Evolutionary conservation across 2,888 invertebrate species (phyloP).

Genomic region (Rhopalosiphum nymphaeae): DNA sequence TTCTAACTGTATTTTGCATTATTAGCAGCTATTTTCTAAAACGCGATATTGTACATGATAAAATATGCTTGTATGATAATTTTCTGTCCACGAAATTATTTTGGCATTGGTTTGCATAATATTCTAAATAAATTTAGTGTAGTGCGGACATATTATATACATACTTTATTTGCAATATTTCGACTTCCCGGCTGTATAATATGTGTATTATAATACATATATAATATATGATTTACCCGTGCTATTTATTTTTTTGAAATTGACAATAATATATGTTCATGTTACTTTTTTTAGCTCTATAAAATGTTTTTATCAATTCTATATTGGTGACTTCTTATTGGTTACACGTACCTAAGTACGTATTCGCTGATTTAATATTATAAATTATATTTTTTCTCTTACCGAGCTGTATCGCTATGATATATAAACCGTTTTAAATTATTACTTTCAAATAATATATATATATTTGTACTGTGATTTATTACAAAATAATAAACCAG

Average conservation of each 20-base stretch:
- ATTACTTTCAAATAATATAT: constrained; percentile 36
- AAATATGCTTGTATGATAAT: neutral
- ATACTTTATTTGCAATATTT: neutral
- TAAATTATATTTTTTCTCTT: constrained; percentile 39
- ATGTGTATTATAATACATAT: neutral
- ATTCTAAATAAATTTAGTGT: neutral
- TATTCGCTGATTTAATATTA: constrained; percentile 41
- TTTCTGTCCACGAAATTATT: neutral
- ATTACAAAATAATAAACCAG: constrained; percentile 50
- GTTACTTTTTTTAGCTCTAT: neutral
- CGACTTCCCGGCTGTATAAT: neutral
- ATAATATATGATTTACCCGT: neutral
- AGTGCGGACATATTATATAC: neutral
- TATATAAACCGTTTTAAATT: constrained; percentile 35
- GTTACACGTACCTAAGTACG: neutral
- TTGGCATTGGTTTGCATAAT: neutral
- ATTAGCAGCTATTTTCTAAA: neutral
- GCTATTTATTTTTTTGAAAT: neutral
- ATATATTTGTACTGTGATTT: constrained; percentile 31
- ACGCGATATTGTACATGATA: neutral
- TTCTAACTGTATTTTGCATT: neutral
- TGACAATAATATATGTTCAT: neutral
- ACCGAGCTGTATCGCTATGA: neutral
- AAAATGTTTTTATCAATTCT: neutral
- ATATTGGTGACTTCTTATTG: neutral